A percentile compares a stretch with the other conserved stretches of the same genome.
Conservation (phyloP, 2,113 vertebrate genomes). For the Polypterus bichir region DNA sequence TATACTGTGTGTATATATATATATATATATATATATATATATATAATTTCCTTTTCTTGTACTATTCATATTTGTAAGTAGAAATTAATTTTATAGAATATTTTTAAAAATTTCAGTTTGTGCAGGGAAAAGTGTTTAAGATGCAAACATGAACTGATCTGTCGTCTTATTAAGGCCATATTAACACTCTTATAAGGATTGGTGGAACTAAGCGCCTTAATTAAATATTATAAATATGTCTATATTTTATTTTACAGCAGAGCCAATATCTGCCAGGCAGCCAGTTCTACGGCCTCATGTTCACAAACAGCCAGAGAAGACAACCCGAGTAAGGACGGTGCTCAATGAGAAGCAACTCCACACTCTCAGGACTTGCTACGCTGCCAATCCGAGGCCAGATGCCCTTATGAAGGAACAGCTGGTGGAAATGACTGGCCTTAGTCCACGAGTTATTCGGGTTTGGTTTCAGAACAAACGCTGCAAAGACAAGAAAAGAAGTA, state of each 20-base stretch:
- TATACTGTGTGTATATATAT: too few relatives aligned
- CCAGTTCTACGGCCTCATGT: slow-evolving; percentile 86
- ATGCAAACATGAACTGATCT: too few relatives aligned
- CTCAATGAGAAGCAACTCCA: slow-evolving; percentile 98
- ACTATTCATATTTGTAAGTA: too few relatives aligned
- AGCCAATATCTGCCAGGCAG: slow-evolving; percentile 91
- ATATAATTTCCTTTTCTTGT: slow-evolving; percentile 21
- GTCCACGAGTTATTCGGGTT: slow-evolving; percentile 89
- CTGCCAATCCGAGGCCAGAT: slow-evolving; percentile 90
- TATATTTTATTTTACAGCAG: slow-evolving; percentile 63
- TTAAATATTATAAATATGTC: not conserved
- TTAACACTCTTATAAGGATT: too few relatives aligned
- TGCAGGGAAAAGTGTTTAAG: too few relatives aligned
- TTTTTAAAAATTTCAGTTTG: too few relatives aligned
- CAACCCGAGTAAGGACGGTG: slow-evolving; percentile 89
- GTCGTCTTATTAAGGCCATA: too few relatives aligned
- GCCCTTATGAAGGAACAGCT: slow-evolving; percentile 99
- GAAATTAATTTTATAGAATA: too few relatives aligned
- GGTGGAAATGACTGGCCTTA: slow-evolving; percentile 96
- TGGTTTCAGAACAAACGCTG: slow-evolving; percentile 99
- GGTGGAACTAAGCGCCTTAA: too few relatives aligned
- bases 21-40: too few relatives aligned
- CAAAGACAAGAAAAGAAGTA: slow-evolving; percentile 93
- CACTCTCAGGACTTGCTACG: slow-evolving; percentile 94
- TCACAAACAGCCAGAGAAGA: slow-evolving; percentile 96